Evolutionary conservation across 2,797 vertebrate genomes (phyloP).

Genomic region (Propithecus deckenii): DNA sequence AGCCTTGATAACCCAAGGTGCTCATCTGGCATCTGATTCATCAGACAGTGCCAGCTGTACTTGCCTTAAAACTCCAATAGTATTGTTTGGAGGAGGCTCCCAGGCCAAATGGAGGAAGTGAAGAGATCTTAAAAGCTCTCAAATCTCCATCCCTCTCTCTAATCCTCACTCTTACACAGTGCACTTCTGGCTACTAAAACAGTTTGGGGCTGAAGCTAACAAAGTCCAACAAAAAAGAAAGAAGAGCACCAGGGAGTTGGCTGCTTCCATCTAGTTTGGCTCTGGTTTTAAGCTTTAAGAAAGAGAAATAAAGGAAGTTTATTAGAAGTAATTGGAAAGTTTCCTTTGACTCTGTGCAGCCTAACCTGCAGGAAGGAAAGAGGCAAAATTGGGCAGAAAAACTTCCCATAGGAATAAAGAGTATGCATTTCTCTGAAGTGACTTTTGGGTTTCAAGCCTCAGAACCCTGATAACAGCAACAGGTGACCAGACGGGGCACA

Average conservation of each 20-base stretch:
- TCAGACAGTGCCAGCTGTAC: background rate
- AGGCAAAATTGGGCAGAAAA: background rate
- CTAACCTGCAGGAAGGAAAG: background rate
- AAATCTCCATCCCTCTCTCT: background rate
- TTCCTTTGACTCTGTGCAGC: background rate
- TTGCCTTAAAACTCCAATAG: background rate
- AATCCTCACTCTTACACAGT: background rate
- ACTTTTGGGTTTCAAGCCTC: background rate
- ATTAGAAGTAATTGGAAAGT: background rate
- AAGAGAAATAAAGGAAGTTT: background rate
- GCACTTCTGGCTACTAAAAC: background rate
- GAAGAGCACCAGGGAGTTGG: background rate
- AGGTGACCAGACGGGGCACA: background rate
- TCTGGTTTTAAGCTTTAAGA: background rate
- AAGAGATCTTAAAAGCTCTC: background rate
- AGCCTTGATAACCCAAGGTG: background rate
- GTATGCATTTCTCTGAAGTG: background rate
- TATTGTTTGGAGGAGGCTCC: background rate
- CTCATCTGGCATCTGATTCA: background rate
- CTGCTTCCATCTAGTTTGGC: background rate
- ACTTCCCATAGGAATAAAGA: background rate
- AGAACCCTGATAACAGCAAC: background rate
- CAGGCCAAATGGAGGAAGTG: background rate
- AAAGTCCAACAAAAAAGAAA: background rate
- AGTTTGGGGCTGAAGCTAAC: background rate